Conservation (phyloP, 1,140 invertebrate genomes). For the Neuroterus valhalla region DNA sequence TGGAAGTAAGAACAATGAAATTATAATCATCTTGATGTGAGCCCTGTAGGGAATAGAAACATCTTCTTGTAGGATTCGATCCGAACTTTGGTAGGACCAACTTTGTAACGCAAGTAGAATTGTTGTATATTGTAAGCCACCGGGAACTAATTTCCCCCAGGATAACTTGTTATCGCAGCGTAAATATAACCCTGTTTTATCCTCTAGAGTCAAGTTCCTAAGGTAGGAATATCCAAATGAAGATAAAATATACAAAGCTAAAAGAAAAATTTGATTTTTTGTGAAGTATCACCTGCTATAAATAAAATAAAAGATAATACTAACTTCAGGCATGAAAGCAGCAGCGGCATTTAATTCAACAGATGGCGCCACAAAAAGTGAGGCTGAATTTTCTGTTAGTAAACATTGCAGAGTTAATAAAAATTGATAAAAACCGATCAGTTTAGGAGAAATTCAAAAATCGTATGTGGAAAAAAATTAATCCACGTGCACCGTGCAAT, state of each 20-base stretch:
- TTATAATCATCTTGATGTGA: slow-evolving; percentile 5
- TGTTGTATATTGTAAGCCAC: slow-evolving; percentile 28
- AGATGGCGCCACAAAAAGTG: too few species aligned
- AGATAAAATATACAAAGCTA: too few species aligned
- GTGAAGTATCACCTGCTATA: neutral
- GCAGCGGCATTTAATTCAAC: too few species aligned
- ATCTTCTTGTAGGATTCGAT: neutral
- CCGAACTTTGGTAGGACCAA: slow-evolving; percentile 11
- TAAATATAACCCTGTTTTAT: slow-evolving; percentile 23
- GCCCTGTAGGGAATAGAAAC: neutral
- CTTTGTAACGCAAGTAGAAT: slow-evolving; percentile 28
- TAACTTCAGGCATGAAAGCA: neutral
- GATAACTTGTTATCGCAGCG: slow-evolving; percentile 25
- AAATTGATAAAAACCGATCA: too few species aligned
- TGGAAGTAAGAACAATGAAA: neutral
- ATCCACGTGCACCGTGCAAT: too few species aligned
- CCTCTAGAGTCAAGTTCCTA: neutral
- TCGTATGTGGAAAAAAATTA: too few species aligned
- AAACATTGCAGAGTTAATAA: too few species aligned
- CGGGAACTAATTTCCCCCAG: slow-evolving; percentile 10
- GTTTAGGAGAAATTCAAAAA: too few species aligned
- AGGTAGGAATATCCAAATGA: neutral
- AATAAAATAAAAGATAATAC: neutral
- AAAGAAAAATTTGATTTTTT: neutral
- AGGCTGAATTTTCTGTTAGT: too few species aligned